Evolutionary conservation across 2,113 vertebrate species (phyloP), one percentile per base, ranked within the genome.

Genomic region (Melanocharis versteri): DNA sequence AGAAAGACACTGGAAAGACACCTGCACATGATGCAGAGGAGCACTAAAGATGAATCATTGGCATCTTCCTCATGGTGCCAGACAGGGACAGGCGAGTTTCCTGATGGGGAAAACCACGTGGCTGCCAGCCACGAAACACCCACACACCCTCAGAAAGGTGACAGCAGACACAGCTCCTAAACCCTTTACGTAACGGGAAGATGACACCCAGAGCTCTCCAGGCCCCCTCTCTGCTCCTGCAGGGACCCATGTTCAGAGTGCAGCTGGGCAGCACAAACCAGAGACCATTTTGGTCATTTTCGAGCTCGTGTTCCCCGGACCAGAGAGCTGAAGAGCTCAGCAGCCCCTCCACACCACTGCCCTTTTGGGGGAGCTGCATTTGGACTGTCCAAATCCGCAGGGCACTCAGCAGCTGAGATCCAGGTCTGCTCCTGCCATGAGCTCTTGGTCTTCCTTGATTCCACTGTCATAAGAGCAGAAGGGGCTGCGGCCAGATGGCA

Each of bases 281-380:
- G 44, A 30, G 26, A 28, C 1, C 3, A 58, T 9, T 65, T 31
- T 72, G 24, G 68, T 4, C 1, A 18, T n/a, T 24, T 15, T 14
- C 7, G 12, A 33, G 18, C 24, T 30, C 1, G 0, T 8, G 47
- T 0, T 53, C 13, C 47, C 48, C 76, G 70, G n/a, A n/a, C 7
- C 20, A 11, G 31, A 64, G 33, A 23, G 17, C 28, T 50, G 76
- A 21, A 39, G 44, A 12, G 13, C 60, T 48, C 58, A 42, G 82
- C 51, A 87, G 61, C 23, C 19, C 26, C 75, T 65, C 10, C 39
- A 24, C 30, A 26, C 39, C n/a, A 3, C 60, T 12, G 40, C 22
- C 20, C 35, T 65, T 73, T 10, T 10, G 6, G 33, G 26, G 50
- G 14, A 58, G 23, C 64, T 47, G 35, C 54, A 21, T 35, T 42